A percentile compares a stretch with the other conserved stretches of the same genome.
These are phyloP conservation scores for Centropus bengalensis DNA, from an alignment of 2,113 vertebrate species.

Conservation along the genomic window DNA sequence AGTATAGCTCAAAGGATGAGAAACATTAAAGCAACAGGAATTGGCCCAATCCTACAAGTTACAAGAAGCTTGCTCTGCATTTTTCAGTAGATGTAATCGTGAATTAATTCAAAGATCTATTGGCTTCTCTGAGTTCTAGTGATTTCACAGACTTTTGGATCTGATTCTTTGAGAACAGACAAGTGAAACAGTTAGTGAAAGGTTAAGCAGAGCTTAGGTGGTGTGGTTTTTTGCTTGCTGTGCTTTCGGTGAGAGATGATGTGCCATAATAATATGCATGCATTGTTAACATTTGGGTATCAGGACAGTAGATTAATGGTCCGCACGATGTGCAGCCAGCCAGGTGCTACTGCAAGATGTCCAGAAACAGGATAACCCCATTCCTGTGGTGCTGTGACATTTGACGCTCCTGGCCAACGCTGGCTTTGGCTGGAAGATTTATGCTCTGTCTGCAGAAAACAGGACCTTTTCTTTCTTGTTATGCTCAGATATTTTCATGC, in stretches of 20 bases:
- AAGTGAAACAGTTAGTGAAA: background rate
- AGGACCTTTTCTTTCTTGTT: background rate
- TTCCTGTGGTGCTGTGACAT: background rate
- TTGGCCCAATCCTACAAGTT: background rate
- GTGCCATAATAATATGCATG: no score
- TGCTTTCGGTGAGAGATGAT: fast-evolving
- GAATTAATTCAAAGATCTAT: background rate
- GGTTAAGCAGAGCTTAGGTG: background rate
- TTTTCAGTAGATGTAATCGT: background rate
- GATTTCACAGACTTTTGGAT: background rate
- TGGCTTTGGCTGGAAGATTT: background rate
- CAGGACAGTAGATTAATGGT: background rate
- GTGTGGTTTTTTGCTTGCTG: background rate
- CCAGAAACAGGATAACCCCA: background rate
- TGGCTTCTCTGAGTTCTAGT: background rate
- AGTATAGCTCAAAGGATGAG: background rate
- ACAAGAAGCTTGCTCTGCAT: background rate
- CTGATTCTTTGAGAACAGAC: background rate
- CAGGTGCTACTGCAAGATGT: background rate
- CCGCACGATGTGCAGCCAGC: background rate
- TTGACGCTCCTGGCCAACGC: no score
- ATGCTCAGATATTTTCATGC: background rate
- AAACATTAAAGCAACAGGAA: background rate
- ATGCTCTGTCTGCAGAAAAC: background rate
- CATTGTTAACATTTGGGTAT: background rate